Conservation (phyloP, 92 coral and sea anemone species). For the Palythoa grandis region DNA sequence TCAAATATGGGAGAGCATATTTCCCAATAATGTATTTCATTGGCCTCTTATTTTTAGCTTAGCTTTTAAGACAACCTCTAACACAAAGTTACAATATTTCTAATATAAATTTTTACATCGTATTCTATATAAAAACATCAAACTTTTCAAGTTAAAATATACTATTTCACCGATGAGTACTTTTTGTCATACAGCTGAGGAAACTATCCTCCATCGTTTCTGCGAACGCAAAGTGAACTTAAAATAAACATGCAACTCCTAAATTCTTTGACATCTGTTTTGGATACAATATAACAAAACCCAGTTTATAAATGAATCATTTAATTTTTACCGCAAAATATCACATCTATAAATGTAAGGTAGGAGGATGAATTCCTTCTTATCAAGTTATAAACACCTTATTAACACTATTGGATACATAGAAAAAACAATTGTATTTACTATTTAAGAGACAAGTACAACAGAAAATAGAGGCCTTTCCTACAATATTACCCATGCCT, state of each 20-base stretch:
- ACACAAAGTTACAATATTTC: neutral
- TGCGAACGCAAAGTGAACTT: neutral
- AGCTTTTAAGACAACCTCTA: neutral
- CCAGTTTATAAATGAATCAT: neutral
- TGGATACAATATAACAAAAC: neutral
- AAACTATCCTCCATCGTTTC: neutral
- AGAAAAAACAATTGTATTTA: too few species aligned
- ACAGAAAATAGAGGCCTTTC: too few species aligned
- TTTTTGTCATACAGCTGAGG: slow-evolving; percentile 1
- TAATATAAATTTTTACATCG: neutral
- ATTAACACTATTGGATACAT: too few species aligned
- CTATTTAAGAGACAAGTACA: too few species aligned
- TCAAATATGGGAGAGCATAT: neutral
- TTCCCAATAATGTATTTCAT: neutral
- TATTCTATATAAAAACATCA: neutral
- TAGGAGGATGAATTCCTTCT: too few species aligned
- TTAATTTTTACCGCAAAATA: neutral
- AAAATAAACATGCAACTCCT: neutral
- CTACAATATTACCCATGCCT: too few species aligned
- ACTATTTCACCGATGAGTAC: neutral
- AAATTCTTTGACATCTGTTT: neutral
- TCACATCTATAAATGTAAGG: neutral
- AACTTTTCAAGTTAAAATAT: neutral
- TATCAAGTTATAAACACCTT: too few species aligned
- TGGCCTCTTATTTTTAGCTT: neutral